Evolutionary conservation across 2,797 vertebrate genomes (phyloP).

Genomic region (Chiroxiphia lanceolata): DNA sequence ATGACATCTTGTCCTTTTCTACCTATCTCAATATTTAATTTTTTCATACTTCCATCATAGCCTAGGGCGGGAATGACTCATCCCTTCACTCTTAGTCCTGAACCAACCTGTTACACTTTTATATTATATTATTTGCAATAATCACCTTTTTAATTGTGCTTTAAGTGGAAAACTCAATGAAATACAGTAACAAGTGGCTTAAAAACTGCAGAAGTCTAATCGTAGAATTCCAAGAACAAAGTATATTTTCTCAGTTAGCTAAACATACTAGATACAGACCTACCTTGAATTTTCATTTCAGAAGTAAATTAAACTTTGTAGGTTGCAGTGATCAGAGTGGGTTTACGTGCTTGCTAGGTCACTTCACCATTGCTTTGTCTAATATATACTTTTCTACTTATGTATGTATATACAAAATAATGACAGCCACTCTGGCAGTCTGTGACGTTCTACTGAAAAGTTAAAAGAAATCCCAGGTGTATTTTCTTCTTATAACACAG

Average conservation of each 20-base stretch:
- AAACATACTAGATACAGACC: neutral
- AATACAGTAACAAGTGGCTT: neutral
- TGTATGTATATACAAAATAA: neutral
- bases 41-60: neutral
- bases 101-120: neutral
- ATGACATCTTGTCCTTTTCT: neutral
- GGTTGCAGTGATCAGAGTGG: neutral
- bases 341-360: neutral
- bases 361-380: neutral
- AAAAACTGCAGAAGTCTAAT: neutral
- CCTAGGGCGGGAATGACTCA: neutral
- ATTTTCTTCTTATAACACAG: neutral
- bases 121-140: neutral
- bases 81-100: neutral
- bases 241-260: neutral
- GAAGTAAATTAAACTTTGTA: constrained; percentile 42
- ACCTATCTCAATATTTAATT: neutral
- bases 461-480: neutral
- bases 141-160: neutral
- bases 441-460: neutral
- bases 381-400: neutral
- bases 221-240: constrained; percentile 1
- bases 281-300: constrained; percentile 32
- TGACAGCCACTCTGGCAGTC: neutral
- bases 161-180: neutral